Conservation (phyloP, 1,140 invertebrate species). For the Lordiphosa collinella region DNA sequence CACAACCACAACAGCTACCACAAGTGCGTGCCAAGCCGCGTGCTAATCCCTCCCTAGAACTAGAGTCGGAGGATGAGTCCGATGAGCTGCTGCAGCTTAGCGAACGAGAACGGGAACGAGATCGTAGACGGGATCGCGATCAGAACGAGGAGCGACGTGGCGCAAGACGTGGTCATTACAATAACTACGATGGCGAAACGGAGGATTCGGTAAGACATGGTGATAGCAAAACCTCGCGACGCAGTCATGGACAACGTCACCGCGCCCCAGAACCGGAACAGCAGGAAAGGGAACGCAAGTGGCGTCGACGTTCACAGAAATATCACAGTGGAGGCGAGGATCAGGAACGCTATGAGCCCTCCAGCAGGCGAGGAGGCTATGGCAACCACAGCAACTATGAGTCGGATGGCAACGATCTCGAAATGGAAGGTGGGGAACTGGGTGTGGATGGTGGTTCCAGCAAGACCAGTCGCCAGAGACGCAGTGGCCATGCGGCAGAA, state of each 20-base stretch:
- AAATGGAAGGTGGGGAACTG: slow-evolving; percentile 1
- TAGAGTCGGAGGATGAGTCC: slow-evolving; percentile 59
- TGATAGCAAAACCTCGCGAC: slow-evolving; percentile 44
- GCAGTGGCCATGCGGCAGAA: slow-evolving; percentile 31
- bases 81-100: slow-evolving; percentile 51
- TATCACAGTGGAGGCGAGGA: slow-evolving; percentile 32
- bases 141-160: slow-evolving; percentile 36
- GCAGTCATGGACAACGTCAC: slow-evolving; percentile 38
- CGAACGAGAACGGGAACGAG: slow-evolving; percentile 31
- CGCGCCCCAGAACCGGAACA: slow-evolving; percentile 23
- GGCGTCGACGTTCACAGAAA: slow-evolving; percentile 35
- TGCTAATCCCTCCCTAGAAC: slow-evolving; percentile 35
- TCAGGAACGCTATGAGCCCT: slow-evolving; percentile 25
- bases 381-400: slow-evolving; percentile 59
- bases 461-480: slow-evolving; percentile 44
- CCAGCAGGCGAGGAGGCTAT: slow-evolving; percentile 31
- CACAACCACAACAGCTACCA: slow-evolving; percentile 1
- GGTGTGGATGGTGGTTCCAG: slow-evolving; percentile 51
- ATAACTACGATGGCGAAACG: slow-evolving; percentile 57
- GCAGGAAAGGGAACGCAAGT: slow-evolving; percentile 29
- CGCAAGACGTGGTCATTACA: slow-evolving; percentile 47
- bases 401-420: slow-evolving; percentile 45
- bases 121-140: slow-evolving; percentile 20
- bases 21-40: slow-evolving; percentile 18
- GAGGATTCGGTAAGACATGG: slow-evolving; percentile 60